A percentile compares a stretch with the other conserved stretches of the same genome.
These are phyloP conservation scores for Oncorhynchus nerka DNA, from an alignment of 2,113 vertebrate genomes.

Conservation along the genomic window DNA sequence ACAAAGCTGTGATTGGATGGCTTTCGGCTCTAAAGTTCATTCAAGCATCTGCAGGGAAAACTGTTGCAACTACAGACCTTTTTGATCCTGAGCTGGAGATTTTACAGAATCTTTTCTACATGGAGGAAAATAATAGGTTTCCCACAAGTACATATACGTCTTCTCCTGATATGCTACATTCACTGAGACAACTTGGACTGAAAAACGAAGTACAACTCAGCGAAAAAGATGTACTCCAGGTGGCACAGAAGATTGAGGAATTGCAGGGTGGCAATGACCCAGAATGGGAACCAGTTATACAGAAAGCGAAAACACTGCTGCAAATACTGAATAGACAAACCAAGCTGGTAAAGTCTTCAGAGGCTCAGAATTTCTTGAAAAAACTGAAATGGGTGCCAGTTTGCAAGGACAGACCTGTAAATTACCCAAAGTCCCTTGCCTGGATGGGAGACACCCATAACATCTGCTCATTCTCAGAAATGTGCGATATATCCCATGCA, in stretches of 20 bases:
- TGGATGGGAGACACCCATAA: constrained; percentile 88
- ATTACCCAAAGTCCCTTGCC: constrained; percentile 90
- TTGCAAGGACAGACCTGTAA: constrained; percentile 90
- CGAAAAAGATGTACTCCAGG: constrained; percentile 86
- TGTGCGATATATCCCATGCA: constrained; percentile 88
- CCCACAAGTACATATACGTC: constrained; percentile 82
- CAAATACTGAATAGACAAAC: constrained; percentile 88
- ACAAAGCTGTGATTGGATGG: constrained; percentile 83
- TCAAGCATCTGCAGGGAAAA: constrained; percentile 72
- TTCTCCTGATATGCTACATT: constrained; percentile 91
- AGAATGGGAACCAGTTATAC: constrained; percentile 75
- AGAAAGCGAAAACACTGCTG: constrained; percentile 92
- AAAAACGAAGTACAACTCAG: constrained; percentile 88
- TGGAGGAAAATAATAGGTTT: constrained; percentile 83
- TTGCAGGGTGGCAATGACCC: constrained; percentile 73
- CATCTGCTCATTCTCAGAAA: constrained; percentile 86
- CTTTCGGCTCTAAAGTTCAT: constrained; percentile 86
- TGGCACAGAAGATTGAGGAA: constrained; percentile 89
- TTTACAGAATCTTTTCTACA: constrained; percentile 87
- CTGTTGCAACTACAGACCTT: constrained; percentile 82
- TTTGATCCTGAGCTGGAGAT: constrained; percentile 92
- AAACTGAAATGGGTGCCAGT: constrained; percentile 93
- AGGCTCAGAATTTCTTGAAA: constrained; percentile 80
- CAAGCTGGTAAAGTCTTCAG: constrained; percentile 82
- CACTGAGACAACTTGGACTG: constrained; percentile 92